These are phyloP conservation scores for Cyprinella venusta DNA, from an alignment of 2,797 vertebrate genomes.

Conservation along the genomic window DNA sequence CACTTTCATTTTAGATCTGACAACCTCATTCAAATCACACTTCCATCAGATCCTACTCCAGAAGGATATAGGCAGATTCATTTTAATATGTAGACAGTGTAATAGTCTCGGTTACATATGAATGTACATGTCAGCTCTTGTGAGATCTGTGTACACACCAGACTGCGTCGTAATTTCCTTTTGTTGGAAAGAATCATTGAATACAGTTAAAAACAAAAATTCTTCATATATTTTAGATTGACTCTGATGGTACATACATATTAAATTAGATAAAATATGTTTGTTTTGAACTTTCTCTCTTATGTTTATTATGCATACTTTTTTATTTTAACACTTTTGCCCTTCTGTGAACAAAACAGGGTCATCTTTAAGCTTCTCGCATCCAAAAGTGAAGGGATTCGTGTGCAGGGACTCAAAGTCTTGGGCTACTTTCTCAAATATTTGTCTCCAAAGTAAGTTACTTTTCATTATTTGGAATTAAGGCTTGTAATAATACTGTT, in stretches of 20 bases:
- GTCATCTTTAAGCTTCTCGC: constrained; percentile 96
- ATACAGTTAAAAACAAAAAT: not conserved
- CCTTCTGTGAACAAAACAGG: constrained; percentile 71
- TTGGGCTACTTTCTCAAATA: constrained; percentile 93
- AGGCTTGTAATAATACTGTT: not conserved
- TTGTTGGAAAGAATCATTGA: not conserved
- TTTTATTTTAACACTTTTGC: no score
- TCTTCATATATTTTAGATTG: not conserved
- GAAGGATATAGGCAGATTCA: constrained; percentile 21
- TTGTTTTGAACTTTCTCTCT: not conserved
- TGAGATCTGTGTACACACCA: constrained; percentile 20
- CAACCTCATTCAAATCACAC: constrained; percentile 55
- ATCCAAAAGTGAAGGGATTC: constrained; percentile 92
- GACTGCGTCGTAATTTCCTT: not conserved
- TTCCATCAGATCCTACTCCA: constrained; percentile 50
- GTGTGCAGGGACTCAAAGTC: constrained; percentile 96
- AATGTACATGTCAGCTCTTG: constrained; percentile 17
- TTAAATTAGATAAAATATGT: not conserved
- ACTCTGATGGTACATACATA: no score
- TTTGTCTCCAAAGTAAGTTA: constrained; percentile 78
- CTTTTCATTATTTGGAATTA: constrained; percentile 1
- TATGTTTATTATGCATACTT: not conserved
- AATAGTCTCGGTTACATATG: constrained; percentile 23
- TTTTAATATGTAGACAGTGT: constrained; percentile 39
- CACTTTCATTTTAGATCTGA: constrained; percentile 59